These are phyloP conservation scores for Scaptomyza tumidula DNA, from an alignment of 2,888 invertebrate genomes.

Conservation along the genomic window DNA sequence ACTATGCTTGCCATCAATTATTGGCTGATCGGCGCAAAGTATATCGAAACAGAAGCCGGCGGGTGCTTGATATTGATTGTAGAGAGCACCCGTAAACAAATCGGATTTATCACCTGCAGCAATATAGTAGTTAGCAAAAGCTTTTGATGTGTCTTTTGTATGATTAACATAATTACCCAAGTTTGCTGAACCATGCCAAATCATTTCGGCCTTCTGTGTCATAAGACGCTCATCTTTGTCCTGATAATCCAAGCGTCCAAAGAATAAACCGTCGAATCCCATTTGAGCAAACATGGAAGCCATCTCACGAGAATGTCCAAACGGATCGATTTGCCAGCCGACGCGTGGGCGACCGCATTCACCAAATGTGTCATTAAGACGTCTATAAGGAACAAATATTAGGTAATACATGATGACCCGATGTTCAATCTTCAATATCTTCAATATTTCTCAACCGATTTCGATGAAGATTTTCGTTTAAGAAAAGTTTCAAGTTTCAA, in stretches of 20 bases:
- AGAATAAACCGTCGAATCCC: conserved; percentile 94
- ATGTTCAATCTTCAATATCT: no score
- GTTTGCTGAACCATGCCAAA: conserved; percentile 92
- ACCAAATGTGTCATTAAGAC: conserved; percentile 89
- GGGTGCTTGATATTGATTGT: conserved; percentile 93
- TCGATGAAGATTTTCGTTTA: no score
- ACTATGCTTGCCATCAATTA: conserved; percentile 92
- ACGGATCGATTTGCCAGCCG: conserved; percentile 95
- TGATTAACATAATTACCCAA: conserved; percentile 85
- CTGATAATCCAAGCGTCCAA: conserved; percentile 94
- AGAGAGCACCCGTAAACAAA: conserved; percentile 93
- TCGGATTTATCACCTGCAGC: conserved; percentile 82
- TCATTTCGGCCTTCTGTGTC: conserved; percentile 90
- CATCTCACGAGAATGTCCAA: conserved; percentile 94
- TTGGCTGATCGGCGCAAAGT: conserved; percentile 92
- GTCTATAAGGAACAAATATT: conserved; percentile 81
- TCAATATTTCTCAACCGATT: no score
- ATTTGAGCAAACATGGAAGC: conserved; percentile 92
- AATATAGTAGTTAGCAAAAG: not conserved
- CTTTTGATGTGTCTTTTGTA: not conserved
- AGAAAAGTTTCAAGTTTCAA: no score
- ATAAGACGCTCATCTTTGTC: conserved; percentile 89
- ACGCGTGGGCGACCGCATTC: conserved; percentile 90
- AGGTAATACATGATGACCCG: no score
- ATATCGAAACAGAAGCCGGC: conserved; percentile 97